Evolutionary conservation across 2,797 vertebrate genomes (phyloP).

Genomic region (Phoxinus dragarum): DNA sequence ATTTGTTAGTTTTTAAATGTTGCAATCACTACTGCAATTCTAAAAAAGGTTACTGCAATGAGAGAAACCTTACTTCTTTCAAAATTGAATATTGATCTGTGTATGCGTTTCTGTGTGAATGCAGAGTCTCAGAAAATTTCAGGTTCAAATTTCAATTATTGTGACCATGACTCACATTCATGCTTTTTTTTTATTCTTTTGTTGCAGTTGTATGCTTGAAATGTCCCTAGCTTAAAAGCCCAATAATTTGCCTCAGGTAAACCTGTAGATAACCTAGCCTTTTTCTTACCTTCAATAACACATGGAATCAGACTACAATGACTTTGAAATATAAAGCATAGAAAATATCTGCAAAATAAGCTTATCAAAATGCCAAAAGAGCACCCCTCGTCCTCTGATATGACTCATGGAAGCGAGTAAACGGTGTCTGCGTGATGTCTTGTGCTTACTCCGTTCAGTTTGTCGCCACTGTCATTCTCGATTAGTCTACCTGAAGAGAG

Average conservation of each 20-base stretch:
- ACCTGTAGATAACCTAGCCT: not conserved
- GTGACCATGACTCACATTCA: slow-evolving; percentile 9
- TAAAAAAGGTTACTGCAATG: slow-evolving; percentile 13
- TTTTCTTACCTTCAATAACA: not conserved
- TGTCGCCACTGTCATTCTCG: slow-evolving; percentile 10
- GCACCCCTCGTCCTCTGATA: not conserved
- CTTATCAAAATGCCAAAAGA: slow-evolving; percentile 27
- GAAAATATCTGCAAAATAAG: not conserved
- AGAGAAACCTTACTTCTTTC: slow-evolving; percentile 22
- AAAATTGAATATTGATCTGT: slow-evolving; percentile 48
- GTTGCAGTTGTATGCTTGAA: not conserved
- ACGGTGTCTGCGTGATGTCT: slow-evolving; percentile 10
- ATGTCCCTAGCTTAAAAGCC: slow-evolving; percentile 1
- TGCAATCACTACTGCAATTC: slow-evolving; percentile 23
- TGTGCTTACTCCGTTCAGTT: slow-evolving; percentile 25
- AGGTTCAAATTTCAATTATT: slow-evolving; percentile 39
- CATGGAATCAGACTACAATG: not conserved
- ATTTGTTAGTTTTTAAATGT: not conserved
- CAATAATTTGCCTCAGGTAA: not conserved
- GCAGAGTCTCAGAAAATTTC: slow-evolving; percentile 12
- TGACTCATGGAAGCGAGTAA: slow-evolving; percentile 7
- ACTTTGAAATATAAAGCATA: slow-evolving; percentile 15
- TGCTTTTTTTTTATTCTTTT: not conserved
- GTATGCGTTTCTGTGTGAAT: slow-evolving; percentile 19
- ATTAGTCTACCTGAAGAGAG: slow-evolving; percentile 33